Evolutionary conservation across 2,113 vertebrate genomes (phyloP).

Genomic region (Dicaeum eximium): DNA sequence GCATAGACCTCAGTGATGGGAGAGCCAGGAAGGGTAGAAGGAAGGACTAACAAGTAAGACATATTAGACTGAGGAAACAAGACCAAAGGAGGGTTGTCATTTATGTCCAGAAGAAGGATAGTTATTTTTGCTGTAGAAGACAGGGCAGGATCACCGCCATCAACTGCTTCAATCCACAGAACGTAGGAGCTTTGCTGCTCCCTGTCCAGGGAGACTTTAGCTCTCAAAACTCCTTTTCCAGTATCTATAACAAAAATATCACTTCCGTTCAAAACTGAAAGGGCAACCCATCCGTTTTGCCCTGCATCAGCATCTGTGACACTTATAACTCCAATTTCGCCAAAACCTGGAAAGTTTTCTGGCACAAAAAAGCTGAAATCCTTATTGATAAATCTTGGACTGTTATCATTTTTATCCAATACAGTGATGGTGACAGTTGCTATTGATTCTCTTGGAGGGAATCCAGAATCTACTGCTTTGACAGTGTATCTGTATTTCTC

Average conservation of each 20-base stretch:
- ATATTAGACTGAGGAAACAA: conserved; percentile 97
- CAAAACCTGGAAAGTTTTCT: conserved; percentile 95
- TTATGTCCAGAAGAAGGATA: conserved; percentile 92
- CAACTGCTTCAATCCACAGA: conserved; percentile 91
- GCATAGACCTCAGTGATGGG: conserved; percentile 97
- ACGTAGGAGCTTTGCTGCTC: conserved; percentile 95
- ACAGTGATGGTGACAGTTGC: conserved; percentile 89
- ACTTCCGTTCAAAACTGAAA: conserved; percentile 93
- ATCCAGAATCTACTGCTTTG: conserved; percentile 88
- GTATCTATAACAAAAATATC: conserved; percentile 98
- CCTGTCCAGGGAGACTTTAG: conserved; percentile 90
- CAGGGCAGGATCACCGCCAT: conserved; percentile 90
- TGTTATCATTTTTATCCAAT: conserved; percentile 96
- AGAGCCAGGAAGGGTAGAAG: conserved; percentile 92
- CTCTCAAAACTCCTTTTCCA: conserved; percentile 88
- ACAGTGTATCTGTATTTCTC: conserved; percentile 93
- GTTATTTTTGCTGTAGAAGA: conserved; percentile 95
- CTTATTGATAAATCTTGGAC: conserved; percentile 95
- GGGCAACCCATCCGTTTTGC: conserved; percentile 92
- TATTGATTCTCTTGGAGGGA: conserved; percentile 86
- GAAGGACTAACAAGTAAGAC: conserved; percentile 93
- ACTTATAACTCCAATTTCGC: conserved; percentile 94
- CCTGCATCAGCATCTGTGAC: conserved; percentile 92
- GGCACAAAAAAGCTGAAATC: conserved; percentile 98
- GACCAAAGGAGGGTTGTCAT: conserved; percentile 95